Evolutionary conservation across 2,113 vertebrate species (phyloP), one percentile per base, ranked within the genome.

Genomic region (Speoplatyrhinus poulsoni): DNA sequence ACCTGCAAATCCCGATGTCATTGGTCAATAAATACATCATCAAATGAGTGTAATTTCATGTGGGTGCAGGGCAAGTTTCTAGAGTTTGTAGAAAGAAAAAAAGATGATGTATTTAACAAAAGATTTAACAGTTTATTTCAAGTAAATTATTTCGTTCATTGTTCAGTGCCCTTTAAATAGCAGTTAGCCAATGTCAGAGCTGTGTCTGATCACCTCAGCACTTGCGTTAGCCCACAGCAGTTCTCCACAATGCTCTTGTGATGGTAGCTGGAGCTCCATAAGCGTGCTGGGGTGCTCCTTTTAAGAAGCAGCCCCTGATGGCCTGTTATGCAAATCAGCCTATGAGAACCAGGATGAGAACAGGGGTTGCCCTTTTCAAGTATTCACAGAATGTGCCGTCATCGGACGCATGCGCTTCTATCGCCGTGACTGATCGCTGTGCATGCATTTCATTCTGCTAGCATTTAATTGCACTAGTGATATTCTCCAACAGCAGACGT

Each of bases 211-310:
- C 53, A 56, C 36, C 10, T 56, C 53, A 17, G 15, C 19, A 10
- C 49, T 41, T 33, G 32, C 46, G 36, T 12, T 41, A 13, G 50
- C 50, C 12, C 15, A 26, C 58, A n/a, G 58, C 58, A 36, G 63
- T n/a, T 36, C 19, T 64, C 10, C 16, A 46, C 13, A 12, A 53
- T n/a, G 53, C 36, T 60, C 53, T 4, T 32, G 65, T 58, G 57
- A 19, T 55, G 60, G 36, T 3, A 12, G 12, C 55, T 62, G 60
- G 59, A 48, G 61, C 73, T 80, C 77, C 77, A 26, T 26, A 9
- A 17, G 75, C 82, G 80, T 81, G 63, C 57, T 33, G 79, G 19
- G 80, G 80, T 56, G 70, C 72, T 83, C 47, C 52, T 57, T 71
- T 82, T 54, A 62, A 33, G 41, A 67, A 58, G 10, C 60, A 50